Conservation (phyloP, 2,113 vertebrate genomes). For the Limanda limanda region DNA sequence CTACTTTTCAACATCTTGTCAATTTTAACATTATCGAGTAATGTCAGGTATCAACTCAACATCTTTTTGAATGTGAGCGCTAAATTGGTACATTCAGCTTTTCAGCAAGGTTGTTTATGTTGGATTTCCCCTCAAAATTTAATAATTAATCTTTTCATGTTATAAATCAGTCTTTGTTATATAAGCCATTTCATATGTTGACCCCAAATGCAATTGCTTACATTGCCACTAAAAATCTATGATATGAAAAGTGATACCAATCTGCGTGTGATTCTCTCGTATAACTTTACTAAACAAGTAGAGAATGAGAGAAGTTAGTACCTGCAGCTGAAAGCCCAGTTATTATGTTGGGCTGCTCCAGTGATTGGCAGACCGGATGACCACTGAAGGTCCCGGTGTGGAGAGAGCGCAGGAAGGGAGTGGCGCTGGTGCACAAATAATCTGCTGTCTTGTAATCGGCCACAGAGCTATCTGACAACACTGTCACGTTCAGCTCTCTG, state of each 20-base stretch:
- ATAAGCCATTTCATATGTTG: no score
- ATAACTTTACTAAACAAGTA: not conserved
- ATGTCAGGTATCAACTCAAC: no score
- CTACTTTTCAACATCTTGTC: no score
- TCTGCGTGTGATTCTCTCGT: not conserved
- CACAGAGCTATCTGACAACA: slow-evolving; percentile 88
- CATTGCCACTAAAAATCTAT: no score
- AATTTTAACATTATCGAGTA: no score
- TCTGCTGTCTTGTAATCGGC: slow-evolving; percentile 91
- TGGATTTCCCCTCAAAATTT: no score
- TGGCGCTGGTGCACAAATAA: slow-evolving; percentile 79
- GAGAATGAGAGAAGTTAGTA: slow-evolving; percentile 55
- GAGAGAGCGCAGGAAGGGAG: slow-evolving; percentile 91
- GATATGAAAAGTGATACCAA: not conserved
- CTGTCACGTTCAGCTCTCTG: slow-evolving; percentile 84
- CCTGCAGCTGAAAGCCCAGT: slow-evolving; percentile 93
- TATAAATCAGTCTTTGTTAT: no score
- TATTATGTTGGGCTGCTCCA: slow-evolving; percentile 94
- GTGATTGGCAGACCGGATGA: slow-evolving; percentile 77
- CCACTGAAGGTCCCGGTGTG: slow-evolving; percentile 83
- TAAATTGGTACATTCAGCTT: no score
- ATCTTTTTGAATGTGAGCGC: no score
- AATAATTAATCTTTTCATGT: no score
- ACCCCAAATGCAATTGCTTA: no score
- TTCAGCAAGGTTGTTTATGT: no score